Evolutionary conservation across 2,113 vertebrate genomes (phyloP).

Genomic region (pig (Sus scrofa)): DNA sequence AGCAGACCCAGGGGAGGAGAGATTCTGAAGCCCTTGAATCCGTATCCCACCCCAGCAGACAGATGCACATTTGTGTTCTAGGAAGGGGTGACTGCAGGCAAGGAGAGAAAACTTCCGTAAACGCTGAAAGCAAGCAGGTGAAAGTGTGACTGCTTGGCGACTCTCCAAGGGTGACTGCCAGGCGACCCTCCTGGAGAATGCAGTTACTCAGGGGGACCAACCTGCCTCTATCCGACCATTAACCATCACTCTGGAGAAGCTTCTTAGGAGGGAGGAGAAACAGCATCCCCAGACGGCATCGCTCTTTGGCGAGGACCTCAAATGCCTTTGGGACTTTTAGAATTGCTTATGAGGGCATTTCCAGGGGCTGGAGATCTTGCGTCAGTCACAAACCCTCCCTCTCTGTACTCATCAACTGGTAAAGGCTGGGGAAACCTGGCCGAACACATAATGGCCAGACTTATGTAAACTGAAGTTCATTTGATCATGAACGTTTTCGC

Average conservation of each 20-base stretch:
- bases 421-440: not conserved
- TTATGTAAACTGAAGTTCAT: not conserved
- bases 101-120: not conserved
- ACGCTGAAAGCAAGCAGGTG: not conserved
- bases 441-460: not conserved
- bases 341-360: not conserved
- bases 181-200: not conserved
- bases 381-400: not conserved
- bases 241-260: not conserved
- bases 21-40: not conserved
- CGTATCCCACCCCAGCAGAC: not conserved
- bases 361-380: not conserved
- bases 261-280: rapidly evolving
- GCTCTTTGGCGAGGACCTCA: rapidly evolving
- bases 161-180: not conserved
- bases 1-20: not conserved
- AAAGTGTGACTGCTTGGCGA: not conserved
- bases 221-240: rapidly evolving
- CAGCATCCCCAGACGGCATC: not conserved
- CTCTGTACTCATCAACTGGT: not conserved
- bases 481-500: not conserved
- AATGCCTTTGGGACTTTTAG: not conserved
- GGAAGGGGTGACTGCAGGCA: not conserved
- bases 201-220: not conserved
- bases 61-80: not conserved